Percentiles rank a stretch among this genome's conserved stretches.
Conservation (phyloP, 2,888 invertebrate genomes). For the Gymnoscelis rufifasciata region DNA sequence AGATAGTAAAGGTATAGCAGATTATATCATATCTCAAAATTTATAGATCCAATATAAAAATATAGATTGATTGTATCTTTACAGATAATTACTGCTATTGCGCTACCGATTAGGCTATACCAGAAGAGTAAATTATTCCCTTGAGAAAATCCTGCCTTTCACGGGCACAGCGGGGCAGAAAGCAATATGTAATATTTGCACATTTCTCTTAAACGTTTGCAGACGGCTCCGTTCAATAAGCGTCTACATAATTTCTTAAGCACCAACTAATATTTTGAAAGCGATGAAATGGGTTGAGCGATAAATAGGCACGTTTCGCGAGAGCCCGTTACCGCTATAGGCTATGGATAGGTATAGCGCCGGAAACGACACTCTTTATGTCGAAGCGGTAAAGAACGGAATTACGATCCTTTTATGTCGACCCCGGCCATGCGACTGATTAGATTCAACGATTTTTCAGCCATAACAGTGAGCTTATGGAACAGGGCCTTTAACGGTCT, state of each 20-base stretch:
- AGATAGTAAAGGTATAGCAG: too few species aligned
- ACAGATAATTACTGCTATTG: too few species aligned
- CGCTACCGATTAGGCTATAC: too few species aligned
- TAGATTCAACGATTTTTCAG: slow-evolving; percentile 5
- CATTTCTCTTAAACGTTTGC: neutral
- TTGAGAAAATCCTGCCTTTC: too few species aligned
- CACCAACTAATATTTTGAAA: slow-evolving; percentile 13
- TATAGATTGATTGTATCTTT: too few species aligned
- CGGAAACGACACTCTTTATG: slow-evolving; percentile 22
- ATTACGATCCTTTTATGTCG: slow-evolving; percentile 18
- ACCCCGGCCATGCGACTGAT: slow-evolving; percentile 3
- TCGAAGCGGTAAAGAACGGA: slow-evolving; percentile 18
- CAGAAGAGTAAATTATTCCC: too few species aligned
- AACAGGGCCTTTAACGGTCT: neutral
- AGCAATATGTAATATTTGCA: too few species aligned
- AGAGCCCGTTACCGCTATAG: slow-evolving; percentile 10
- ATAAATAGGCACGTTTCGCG: slow-evolving; percentile 21
- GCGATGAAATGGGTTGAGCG: slow-evolving; percentile 22
- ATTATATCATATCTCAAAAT: too few species aligned
- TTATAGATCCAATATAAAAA: too few species aligned
- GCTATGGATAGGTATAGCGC: slow-evolving; percentile 1
- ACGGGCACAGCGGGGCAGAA: too few species aligned
- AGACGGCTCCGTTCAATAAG: neutral
- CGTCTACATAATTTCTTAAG: neutral
- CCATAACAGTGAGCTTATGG: neutral